These are phyloP conservation scores for Picus viridis DNA, from an alignment of 2,797 vertebrate genomes.

Conservation along the genomic window DNA sequence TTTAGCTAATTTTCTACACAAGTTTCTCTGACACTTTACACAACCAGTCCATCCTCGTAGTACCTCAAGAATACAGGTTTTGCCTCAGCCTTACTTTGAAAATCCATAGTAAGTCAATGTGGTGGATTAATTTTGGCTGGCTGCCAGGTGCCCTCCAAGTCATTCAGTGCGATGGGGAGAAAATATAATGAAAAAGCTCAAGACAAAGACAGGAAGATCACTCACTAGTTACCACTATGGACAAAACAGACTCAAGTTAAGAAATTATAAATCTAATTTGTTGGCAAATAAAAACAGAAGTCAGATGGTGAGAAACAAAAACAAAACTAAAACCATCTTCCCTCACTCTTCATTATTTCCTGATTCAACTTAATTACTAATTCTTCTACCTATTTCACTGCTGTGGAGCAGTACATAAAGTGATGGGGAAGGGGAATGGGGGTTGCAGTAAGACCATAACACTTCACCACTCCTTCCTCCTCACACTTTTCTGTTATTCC, in stretches of 20 bases:
- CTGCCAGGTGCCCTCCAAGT: neutral
- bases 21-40: neutral
- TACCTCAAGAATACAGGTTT: neutral
- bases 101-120: neutral
- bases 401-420: fast-evolving
- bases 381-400: neutral
- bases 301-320: neutral
- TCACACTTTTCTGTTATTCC: neutral
- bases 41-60: neutral
- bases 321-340: neutral
- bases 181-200: neutral
- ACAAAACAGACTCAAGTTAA: neutral
- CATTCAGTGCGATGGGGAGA: neutral
- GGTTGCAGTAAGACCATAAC: fast-evolving
- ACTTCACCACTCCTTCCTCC: neutral
- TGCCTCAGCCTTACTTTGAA: neutral
- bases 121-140: neutral
- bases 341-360: neutral
- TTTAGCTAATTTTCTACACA: neutral
- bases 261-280: neutral
- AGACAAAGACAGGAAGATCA: neutral
- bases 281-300: neutral
- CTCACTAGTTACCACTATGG: neutral
- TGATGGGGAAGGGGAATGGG: neutral
- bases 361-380: neutral